Percentiles rank a stretch among this genome's conserved stretches.
Evolutionary conservation across 1,140 invertebrate genomes (phyloP).

Genomic region (Ceratina calcarata): DNA sequence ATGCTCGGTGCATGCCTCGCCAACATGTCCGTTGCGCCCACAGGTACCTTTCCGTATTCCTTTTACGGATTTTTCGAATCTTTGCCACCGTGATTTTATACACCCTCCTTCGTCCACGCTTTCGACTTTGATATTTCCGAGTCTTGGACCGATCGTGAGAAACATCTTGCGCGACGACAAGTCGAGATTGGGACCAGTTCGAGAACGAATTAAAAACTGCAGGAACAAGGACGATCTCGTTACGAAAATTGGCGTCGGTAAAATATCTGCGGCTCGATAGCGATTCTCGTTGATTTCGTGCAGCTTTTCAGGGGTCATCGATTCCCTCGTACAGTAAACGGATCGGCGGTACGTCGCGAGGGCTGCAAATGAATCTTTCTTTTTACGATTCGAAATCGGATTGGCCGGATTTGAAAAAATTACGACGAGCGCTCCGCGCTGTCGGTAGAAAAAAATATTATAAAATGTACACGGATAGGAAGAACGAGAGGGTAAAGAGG

Average conservation of each 20-base stretch:
- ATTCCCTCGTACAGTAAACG: background rate
- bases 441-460: background rate
- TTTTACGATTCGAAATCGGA: constrained; percentile 13
- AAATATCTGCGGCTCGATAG: background rate
- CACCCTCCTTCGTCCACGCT: no score
- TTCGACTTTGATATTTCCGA: no score
- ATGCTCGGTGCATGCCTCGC: background rate
- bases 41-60: background rate
- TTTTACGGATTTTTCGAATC: background rate
- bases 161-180: no score
- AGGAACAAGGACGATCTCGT: no score
- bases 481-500: background rate
- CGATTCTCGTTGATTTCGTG: background rate
- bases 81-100: background rate
- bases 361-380: constrained; percentile 8
- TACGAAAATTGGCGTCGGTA: no score
- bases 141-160: no score
- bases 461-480: background rate
- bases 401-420: background rate
- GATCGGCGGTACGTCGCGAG: background rate
- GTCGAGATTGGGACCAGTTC: no score
- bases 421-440: background rate
- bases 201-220: background rate
- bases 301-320: background rate
- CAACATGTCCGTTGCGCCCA: background rate